Conservation (phyloP, 2,113 vertebrate genomes). For the Vicugna pacos region DNA sequence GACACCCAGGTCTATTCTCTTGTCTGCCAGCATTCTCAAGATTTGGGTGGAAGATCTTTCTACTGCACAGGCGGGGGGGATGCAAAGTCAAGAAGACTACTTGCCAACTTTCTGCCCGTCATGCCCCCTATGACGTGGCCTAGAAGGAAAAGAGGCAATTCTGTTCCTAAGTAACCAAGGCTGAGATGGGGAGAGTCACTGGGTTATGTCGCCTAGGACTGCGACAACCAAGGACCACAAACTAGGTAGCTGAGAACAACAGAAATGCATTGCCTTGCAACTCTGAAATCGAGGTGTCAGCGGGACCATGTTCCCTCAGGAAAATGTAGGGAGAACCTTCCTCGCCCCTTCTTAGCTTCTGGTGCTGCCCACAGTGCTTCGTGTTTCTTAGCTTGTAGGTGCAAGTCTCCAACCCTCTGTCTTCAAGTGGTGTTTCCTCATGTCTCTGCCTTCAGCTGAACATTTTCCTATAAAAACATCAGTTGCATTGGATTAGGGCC, state of each 20-base stretch:
- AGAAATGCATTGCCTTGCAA: background rate
- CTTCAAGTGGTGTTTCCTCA: background rate
- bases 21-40: background rate
- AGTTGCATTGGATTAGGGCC: background rate
- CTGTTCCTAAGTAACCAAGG: slow-evolving; percentile 34
- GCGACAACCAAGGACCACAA: background rate
- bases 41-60: background rate
- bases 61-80: background rate
- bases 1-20: background rate
- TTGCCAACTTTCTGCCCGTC: background rate
- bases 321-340: background rate
- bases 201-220: background rate
- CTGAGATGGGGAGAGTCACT: background rate
- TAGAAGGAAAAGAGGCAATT: slow-evolving; percentile 58
- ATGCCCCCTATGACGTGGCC: background rate
- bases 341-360: background rate
- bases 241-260: background rate
- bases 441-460: background rate
- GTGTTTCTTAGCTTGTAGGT: background rate
- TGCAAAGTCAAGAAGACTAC: background rate
- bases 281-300: background rate
- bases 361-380: background rate
- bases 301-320: background rate
- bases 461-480: background rate
- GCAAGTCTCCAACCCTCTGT: background rate